Evolutionary conservation across 2,888 invertebrate genomes (phyloP).

Genomic region (Mellilla xanthometata): DNA sequence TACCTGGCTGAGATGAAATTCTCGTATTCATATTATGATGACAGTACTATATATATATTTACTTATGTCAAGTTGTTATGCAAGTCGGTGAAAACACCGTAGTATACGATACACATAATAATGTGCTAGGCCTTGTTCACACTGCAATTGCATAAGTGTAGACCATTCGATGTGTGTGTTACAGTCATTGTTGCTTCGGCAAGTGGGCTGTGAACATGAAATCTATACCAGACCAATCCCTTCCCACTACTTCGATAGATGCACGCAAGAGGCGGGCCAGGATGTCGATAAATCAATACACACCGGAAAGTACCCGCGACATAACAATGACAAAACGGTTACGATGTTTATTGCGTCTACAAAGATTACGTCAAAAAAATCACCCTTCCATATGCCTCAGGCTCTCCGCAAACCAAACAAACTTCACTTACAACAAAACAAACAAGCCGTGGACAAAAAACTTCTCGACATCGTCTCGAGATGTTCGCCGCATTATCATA

Average conservation of each 20-base stretch:
- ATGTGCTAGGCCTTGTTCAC: constrained; percentile 8
- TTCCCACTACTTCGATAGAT: constrained; percentile 45
- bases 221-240: constrained; percentile 34
- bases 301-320: constrained; percentile 37
- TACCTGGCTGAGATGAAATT: too few species aligned
- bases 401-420: constrained; percentile 68
- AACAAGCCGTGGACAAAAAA: constrained; percentile 78
- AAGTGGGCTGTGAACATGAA: constrained; percentile 49
- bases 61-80: too few species aligned
- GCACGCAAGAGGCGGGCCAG: constrained; percentile 52
- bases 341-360: constrained; percentile 33
- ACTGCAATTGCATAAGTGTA: constrained; percentile 31
- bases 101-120: too few species aligned
- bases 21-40: too few species aligned
- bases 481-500: constrained; percentile 72
- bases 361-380: constrained; percentile 25
- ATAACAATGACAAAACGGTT: constrained; percentile 34
- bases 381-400: constrained; percentile 54
- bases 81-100: too few species aligned
- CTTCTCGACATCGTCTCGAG: constrained; percentile 52
- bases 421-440: constrained; percentile 74
- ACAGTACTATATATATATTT: too few species aligned
- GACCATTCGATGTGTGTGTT: constrained; percentile 27
- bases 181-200: constrained; percentile 43
- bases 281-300: constrained; percentile 38